A percentile compares a stretch with the other conserved stretches of the same genome.
Conservation (phyloP, 2,113 vertebrate species). For the Laticauda laticaudata region DNA sequence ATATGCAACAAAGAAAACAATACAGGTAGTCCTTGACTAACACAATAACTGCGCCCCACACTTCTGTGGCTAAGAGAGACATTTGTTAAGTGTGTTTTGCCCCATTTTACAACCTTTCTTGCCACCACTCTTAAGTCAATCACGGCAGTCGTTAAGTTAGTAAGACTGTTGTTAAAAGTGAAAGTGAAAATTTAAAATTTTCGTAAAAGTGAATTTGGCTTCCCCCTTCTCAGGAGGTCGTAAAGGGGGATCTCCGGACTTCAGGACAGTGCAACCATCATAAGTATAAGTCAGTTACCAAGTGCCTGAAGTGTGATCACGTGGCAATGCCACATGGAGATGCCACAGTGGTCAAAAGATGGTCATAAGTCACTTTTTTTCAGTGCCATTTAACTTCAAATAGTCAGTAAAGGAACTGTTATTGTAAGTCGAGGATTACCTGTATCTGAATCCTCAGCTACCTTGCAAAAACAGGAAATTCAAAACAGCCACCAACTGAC, state of each 20-base stretch:
- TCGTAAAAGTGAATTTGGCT: background rate
- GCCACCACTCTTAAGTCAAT: background rate
- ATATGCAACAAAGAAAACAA: background rate
- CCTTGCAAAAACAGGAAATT: background rate
- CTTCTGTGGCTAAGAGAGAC: background rate
- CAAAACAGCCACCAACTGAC: background rate
- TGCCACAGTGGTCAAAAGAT: background rate
- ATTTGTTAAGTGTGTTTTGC: background rate
- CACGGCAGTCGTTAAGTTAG: background rate
- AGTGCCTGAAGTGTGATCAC: background rate
- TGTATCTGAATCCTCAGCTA: background rate
- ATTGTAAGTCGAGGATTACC: background rate
- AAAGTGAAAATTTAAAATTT: too few species aligned
- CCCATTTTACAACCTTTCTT: background rate
- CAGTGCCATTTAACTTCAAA: background rate
- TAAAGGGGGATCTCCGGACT: background rate
- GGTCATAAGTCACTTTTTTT: background rate
- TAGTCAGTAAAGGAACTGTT: background rate
- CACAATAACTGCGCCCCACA: background rate
- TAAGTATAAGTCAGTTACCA: background rate
- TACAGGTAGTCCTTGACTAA: background rate
- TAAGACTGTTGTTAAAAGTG: background rate
- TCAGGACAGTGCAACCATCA: background rate
- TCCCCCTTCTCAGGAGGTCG: background rate
- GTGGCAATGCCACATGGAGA: background rate